These are phyloP conservation scores for Boloria selene DNA, from an alignment of 2,888 invertebrate species.

Conservation along the genomic window DNA sequence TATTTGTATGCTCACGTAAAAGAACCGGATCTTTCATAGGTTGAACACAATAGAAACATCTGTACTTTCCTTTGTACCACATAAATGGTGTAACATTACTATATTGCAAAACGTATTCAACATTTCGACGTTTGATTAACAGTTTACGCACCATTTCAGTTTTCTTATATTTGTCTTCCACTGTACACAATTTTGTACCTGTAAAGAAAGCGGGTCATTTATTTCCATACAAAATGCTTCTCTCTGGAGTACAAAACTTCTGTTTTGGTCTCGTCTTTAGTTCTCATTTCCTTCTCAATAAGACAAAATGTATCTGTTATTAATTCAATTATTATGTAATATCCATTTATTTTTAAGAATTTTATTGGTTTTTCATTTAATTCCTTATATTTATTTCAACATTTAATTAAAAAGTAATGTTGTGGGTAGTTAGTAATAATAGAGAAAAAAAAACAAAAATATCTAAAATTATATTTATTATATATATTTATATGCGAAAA, in stretches of 20 bases:
- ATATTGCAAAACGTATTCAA: slow-evolving; percentile 73
- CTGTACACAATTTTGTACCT: slow-evolving; percentile 66
- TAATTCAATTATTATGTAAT: neutral
- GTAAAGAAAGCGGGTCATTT: slow-evolving; percentile 60
- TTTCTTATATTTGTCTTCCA: slow-evolving; percentile 75
- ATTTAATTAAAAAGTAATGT: no score
- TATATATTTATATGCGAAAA: neutral
- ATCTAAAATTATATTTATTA: slow-evolving; percentile 11
- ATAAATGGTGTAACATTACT: slow-evolving; percentile 73
- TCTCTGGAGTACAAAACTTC: neutral
- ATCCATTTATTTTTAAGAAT: neutral
- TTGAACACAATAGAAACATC: slow-evolving; percentile 72
- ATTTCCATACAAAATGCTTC: slow-evolving; percentile 16
- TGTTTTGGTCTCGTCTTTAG: neutral
- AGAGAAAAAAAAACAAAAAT: neutral
- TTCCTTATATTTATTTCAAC: no score
- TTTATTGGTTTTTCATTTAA: no score
- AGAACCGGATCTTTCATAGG: slow-evolving; percentile 64
- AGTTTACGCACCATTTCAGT: slow-evolving; percentile 65
- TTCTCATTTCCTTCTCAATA: neutral
- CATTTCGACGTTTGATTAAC: slow-evolving; percentile 65
- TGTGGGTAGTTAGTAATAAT: neutral
- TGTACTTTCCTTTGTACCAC: slow-evolving; percentile 72
- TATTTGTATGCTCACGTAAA: slow-evolving; percentile 62
- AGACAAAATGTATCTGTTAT: neutral